A percentile compares a stretch with the other conserved stretches of the same genome.
Conservation (phyloP, 1,140 invertebrate genomes). For the Drosophila guanche region DNA sequence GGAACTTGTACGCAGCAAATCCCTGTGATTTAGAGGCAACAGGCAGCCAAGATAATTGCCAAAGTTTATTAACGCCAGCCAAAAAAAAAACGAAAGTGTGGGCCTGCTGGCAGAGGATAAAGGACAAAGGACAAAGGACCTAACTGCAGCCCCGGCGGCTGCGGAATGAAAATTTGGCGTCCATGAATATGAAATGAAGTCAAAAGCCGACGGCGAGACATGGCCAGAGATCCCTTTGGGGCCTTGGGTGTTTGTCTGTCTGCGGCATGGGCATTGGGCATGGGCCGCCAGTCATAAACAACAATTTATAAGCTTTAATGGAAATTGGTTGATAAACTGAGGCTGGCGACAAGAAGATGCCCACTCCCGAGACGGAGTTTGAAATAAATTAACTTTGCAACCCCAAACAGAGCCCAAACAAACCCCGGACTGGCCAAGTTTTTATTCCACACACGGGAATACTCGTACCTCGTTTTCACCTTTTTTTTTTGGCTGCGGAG, state of each 20-base stretch:
- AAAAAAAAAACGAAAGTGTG: slow-evolving; percentile 41
- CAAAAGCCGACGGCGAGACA: slow-evolving; percentile 22
- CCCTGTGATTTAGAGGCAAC: slow-evolving; percentile 58
- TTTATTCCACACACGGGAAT: slow-evolving; percentile 49
- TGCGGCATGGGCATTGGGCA: background rate
- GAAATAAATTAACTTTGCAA: slow-evolving; percentile 67
- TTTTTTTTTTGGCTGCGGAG: slow-evolving; percentile 8
- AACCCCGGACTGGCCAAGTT: slow-evolving; percentile 31
- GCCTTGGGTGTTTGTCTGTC: slow-evolving; percentile 5
- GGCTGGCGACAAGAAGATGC: slow-evolving; percentile 37
- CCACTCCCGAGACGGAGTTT: slow-evolving; percentile 27
- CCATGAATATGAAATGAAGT: slow-evolving; percentile 76
- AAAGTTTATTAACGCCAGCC: slow-evolving; percentile 71
- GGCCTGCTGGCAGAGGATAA: background rate
- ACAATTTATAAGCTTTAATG: slow-evolving; percentile 80
- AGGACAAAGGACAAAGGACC: slow-evolving; percentile 15
- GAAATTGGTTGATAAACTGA: slow-evolving; percentile 66
- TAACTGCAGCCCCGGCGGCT: slow-evolving; percentile 20
- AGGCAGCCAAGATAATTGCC: slow-evolving; percentile 73
- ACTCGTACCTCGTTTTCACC: slow-evolving; percentile 8
- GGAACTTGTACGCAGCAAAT: slow-evolving; percentile 24
- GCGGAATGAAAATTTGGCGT: slow-evolving; percentile 45
- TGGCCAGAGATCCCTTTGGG: slow-evolving; percentile 20
- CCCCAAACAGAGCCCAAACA: slow-evolving; percentile 11
- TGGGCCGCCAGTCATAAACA: slow-evolving; percentile 62